Evolutionary conservation across 1,140 invertebrate species (phyloP).

Genomic region (Nebria ingens): DNA sequence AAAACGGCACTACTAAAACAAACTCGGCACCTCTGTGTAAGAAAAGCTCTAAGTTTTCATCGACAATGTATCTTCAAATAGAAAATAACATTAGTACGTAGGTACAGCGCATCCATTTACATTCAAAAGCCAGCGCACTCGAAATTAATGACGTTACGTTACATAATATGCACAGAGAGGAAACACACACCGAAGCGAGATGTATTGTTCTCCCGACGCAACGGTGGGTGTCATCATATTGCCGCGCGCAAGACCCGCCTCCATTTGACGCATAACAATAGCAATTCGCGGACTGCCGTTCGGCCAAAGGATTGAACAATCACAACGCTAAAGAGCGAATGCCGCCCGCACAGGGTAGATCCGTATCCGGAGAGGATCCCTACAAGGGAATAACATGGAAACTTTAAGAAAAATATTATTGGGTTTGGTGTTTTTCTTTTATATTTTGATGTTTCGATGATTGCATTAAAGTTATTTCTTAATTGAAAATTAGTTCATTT

Average conservation of each 20-base stretch:
- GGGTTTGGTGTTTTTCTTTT: too few species aligned
- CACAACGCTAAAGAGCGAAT: not conserved
- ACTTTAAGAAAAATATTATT: too few species aligned
- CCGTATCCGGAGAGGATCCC: too few species aligned
- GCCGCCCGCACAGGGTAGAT: not conserved
- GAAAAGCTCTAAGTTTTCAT: too few species aligned
- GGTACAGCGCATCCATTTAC: not conserved
- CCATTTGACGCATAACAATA: not conserved
- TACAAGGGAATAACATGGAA: too few species aligned
- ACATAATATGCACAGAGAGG: not conserved
- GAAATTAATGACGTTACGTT: not conserved
- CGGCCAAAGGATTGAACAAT: conserved; percentile 6
- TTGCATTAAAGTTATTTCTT: too few species aligned
- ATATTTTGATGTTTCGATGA: too few species aligned
- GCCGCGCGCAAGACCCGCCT: not conserved
- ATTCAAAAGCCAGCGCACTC: not conserved
- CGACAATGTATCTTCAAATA: not conserved
- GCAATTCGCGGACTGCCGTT: not conserved
- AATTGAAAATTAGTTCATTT: too few species aligned
- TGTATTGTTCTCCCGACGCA: not conserved
- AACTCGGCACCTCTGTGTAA: too few species aligned
- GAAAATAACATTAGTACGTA: too few species aligned
- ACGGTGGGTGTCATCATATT: not conserved
- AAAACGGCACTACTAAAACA: too few species aligned
- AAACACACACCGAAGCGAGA: too few species aligned